These are phyloP conservation scores for Pomacea canaliculata DNA, from an alignment of 2,888 invertebrate species.

Conservation along the genomic window DNA sequence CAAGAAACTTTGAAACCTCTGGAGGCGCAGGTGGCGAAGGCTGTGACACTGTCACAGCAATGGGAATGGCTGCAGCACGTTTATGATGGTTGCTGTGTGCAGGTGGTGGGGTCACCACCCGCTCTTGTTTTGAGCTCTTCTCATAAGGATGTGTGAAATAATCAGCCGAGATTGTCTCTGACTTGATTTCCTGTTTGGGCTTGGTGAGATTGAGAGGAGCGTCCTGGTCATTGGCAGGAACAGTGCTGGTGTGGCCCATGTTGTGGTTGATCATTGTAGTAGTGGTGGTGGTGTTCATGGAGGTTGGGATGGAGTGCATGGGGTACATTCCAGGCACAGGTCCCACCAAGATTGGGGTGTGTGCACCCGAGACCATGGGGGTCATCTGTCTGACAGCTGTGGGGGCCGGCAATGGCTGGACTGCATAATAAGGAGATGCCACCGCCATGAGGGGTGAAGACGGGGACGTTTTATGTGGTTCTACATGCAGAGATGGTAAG, in stretches of 20 bases:
- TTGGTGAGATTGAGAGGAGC: slow-evolving; percentile 90
- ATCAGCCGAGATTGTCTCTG: slow-evolving; percentile 21
- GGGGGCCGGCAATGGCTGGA: slow-evolving; percentile 38
- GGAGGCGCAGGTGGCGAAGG: slow-evolving; percentile 27
- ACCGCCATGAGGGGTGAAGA: slow-evolving; percentile 39
- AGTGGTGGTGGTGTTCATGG: slow-evolving; percentile 33
- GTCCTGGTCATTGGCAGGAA: slow-evolving; percentile 71
- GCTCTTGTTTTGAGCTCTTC: slow-evolving; percentile 33
- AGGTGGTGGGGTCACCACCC: slow-evolving; percentile 54
- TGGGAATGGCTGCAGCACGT: slow-evolving; percentile 5
- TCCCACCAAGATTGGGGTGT: slow-evolving; percentile 25
- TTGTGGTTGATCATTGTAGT: slow-evolving; percentile 28
- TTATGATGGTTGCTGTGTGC: slow-evolving; percentile 58
- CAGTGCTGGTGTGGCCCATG: not conserved
- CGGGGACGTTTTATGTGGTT: slow-evolving; percentile 42
- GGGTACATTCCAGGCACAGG: slow-evolving; percentile 13
- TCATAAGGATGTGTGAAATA: slow-evolving; percentile 10
- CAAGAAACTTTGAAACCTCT: slow-evolving; percentile 38
- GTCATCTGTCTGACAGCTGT: slow-evolving; percentile 40
- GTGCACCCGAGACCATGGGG: slow-evolving; percentile 30
- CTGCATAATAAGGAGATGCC: slow-evolving; percentile 46
- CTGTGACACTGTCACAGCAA: not conserved
- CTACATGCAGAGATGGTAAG: slow-evolving; percentile 14
- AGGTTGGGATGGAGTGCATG: slow-evolving; percentile 8
- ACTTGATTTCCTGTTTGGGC: slow-evolving; percentile 75